Evolutionary conservation across 2,113 vertebrate species (phyloP).

Genomic region (Microtus richardsoni): DNA sequence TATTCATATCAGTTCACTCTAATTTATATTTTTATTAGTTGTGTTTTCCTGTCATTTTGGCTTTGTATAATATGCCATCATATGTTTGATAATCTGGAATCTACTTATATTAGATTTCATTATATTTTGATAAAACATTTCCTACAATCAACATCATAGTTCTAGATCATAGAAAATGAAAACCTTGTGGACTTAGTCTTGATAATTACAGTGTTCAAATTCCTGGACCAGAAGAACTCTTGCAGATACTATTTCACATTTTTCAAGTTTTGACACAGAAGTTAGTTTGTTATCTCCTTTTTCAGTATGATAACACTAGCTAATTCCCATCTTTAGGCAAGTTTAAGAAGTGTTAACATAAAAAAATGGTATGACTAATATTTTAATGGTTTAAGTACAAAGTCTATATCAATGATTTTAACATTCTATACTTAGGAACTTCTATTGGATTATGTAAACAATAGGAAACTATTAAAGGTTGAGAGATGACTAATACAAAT

Average conservation of each 20-base stretch:
- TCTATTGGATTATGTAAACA: not conserved
- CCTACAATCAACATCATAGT: not conserved
- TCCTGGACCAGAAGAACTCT: not conserved
- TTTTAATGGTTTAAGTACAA: conserved; percentile 32
- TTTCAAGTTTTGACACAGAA: conserved; percentile 11
- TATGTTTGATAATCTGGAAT: not conserved
- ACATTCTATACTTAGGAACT: not conserved
- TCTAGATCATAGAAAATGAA: not conserved
- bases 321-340: conserved; percentile 28
- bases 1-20: not conserved
- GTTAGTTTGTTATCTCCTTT: not conserved
- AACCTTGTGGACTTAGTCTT: not conserved
- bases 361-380: not conserved
- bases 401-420: not conserved
- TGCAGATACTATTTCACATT: conserved; percentile 7
- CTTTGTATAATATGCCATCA: conserved; percentile 6
- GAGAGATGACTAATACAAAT: not conserved
- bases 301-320: not conserved
- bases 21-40: conserved; percentile 12
- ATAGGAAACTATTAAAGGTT: not conserved
- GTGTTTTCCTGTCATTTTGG: conserved; percentile 40
- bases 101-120: not conserved
- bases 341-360: not conserved
- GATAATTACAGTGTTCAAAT: not conserved
- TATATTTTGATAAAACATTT: conserved; percentile 42